Evolutionary conservation across 2,888 invertebrate genomes (phyloP), one percentile per base, ranked within the genome.

Genomic region (Aspidiotus destructor): DNA sequence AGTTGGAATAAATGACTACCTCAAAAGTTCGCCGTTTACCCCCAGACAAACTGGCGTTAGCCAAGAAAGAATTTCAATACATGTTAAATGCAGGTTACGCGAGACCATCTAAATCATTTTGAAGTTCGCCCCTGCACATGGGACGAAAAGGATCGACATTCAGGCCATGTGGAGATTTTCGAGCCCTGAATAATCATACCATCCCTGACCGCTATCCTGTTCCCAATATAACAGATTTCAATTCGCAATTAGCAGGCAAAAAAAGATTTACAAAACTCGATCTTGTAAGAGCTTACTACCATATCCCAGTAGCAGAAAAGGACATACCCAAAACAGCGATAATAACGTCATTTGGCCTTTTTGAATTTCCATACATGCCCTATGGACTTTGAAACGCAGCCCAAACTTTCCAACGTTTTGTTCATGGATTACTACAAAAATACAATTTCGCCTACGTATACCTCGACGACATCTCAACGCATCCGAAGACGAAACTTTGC

Each of bases 271-370:
- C 71, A 8, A 70, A 42, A 11, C 11, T 69, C 0, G 69, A 73
- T 70, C 68, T 74, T 7, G 67, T 70, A 17, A 13, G 67, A 13
- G 74, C 73, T 0, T 75, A 71, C 55, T 71, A 72, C 48, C 74
- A 73, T 28, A 74, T 75, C 17, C 73, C 73, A 9, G 72, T 75
- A n/a, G 65, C 60, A 2, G 55, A 69, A 8, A 70, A 70, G 0
- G 74, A 75, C 68, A 68, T 75, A 8, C 70, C 15, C 2, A 75
- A 76, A 69, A 75, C 75, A 1, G 75, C 73, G 2, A 70, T 75
- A 1, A 74, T 64, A 8, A 75, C 74, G 6, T 73, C 74, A 0
- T 74, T 73, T 60, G 72, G 71, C 1, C 28, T 71, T 1, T 72
- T 68, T 60, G 70, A 72, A 55, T 70, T 72, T 60, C 15, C 61